Base-by-base conservation (phyloP, 64 coral and sea anemone genomes). In the Exaiptasia diaphana region DNA sequence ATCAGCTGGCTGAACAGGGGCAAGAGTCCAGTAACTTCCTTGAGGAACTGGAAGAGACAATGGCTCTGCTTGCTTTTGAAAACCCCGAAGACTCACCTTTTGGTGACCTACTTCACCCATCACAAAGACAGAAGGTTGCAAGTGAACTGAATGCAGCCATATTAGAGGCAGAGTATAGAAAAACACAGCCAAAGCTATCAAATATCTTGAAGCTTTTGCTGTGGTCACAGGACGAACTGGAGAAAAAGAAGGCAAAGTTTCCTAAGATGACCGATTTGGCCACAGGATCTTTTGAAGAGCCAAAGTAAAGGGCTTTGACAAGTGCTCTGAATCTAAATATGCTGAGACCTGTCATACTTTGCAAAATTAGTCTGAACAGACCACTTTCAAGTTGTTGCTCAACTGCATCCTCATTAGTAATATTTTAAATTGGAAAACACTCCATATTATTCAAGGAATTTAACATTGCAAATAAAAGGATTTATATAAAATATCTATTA, bases 91-190 rank as follows among this genome's bases (percentile, higher is more conserved):
- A 99, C 10, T 99, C 95, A 0, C 95, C 95, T 1, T 93, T 99
- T 89, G 95, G 95, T 4, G 90, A 99, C 28, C 59, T 99, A 3
- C 57, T 99, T 18, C 80, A 88, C 15, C 67, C 85, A 49, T 88
- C 95, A 42, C 95, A 99, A 85, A 85, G 95, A 56, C 95, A 99
- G 75, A 99, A 99, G 41, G 95, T 99, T 81, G 95, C 95, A 3
- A 93, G 95, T 85, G 95, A 99, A 85, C 71, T 99, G n/a, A 99
- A 99, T 58, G 89, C 95, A 82, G 95, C 95, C 26, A 85, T 99
- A 50, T 70, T 99, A 36, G 95, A 92, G 48, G 89, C 85, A 38
- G 90, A 99, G 35, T 58, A 99, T 30, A 92, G 81, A 59, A 76
- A 92, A 70, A 99, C 95, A 18, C 81, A 78, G 23, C 95, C 90